Conservation (phyloP, 1,140 invertebrate species). For the Eriocheir sinensis region DNA sequence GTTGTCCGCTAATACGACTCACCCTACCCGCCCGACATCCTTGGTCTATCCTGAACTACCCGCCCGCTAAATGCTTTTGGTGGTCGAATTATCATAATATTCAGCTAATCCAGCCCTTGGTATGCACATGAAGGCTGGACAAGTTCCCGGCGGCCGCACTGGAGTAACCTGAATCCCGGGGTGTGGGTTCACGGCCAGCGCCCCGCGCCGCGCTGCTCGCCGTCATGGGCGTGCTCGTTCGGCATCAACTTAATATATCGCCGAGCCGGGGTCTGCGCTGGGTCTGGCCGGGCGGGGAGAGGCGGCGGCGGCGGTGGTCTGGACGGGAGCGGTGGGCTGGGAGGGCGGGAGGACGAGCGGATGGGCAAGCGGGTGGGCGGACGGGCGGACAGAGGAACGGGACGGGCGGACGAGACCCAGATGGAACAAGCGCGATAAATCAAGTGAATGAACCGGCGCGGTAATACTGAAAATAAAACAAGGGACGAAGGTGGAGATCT, state of each 20-base stretch:
- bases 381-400: background rate
- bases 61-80: constrained; percentile 13
- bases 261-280: background rate
- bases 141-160: background rate
- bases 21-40: background rate
- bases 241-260: constrained; percentile 25
- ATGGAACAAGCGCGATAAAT: background rate
- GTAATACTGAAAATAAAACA: constrained; percentile 5
- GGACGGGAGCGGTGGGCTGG: no score
- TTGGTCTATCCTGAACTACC: background rate
- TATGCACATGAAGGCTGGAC: background rate
- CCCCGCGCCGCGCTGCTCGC: background rate
- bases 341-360: no score
- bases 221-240: constrained; percentile 9
- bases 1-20: constrained; percentile 14
- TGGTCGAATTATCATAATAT: constrained; percentile 26
- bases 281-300: background rate
- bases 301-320: no score
- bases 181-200: constrained; percentile 2
- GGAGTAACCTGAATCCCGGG: constrained; percentile 18
- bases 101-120: background rate
- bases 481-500: background rate
- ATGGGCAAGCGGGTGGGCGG: no score
- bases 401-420: background rate
- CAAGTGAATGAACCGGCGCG: background rate